Evolutionary conservation across 2,113 vertebrate genomes (phyloP).

Genomic region (Cariama cristata): DNA sequence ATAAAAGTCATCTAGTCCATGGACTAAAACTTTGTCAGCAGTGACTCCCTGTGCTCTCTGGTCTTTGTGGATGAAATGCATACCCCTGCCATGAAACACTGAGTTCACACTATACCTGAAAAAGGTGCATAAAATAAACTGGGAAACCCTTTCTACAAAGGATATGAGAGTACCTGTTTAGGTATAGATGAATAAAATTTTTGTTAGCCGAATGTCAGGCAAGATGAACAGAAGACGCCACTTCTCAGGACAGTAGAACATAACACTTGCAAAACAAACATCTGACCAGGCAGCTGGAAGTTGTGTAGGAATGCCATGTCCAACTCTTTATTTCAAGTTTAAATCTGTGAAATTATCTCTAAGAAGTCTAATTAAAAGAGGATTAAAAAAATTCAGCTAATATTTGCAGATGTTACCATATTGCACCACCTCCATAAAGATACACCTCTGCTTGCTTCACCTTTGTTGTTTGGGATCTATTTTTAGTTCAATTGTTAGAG

Average conservation of each 20-base stretch:
- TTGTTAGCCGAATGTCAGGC: background rate
- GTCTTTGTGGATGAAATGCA: background rate
- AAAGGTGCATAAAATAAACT: background rate
- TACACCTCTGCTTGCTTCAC: background rate
- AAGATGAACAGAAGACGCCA: background rate
- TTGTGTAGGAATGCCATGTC: background rate
- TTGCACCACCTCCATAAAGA: background rate
- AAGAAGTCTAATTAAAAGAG: background rate
- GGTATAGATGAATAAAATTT: background rate
- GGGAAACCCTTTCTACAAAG: background rate
- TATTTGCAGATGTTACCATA: background rate
- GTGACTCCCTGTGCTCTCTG: background rate
- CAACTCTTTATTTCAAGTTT: background rate
- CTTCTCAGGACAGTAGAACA: background rate
- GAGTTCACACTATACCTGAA: background rate
- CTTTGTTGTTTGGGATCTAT: background rate
- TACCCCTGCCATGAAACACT: background rate
- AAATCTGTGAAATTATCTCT: background rate
- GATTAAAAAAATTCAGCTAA: background rate
- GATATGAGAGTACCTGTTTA: background rate
- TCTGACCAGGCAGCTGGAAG: background rate
- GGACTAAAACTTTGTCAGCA: background rate
- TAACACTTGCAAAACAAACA: background rate
- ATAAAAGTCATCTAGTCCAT: background rate
- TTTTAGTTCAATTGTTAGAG: background rate